Base-by-base conservation (phyloP, 2,797 vertebrate genomes). In the Geotrypetes seraphini region DNA sequence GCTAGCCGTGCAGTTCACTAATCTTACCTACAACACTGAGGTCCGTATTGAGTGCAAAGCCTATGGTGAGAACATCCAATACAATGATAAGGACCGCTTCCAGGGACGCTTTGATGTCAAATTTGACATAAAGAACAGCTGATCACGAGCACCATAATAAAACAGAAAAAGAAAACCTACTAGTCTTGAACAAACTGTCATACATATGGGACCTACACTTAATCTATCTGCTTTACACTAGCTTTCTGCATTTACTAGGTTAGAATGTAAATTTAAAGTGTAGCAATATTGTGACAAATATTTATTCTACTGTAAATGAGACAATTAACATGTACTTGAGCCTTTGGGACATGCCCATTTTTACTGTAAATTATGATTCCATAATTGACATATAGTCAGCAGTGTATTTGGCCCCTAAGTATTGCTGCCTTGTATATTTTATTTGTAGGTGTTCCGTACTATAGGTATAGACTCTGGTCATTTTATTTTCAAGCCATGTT, bases 221-320 rank as follows among this genome's bases (percentile, higher is more conserved):
- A 93, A 87, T 92, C 90, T 83, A 83, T 94, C 88, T 80, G 91
- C 93, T 97, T 96, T 89, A 89, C 91, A 93, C 89, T 89, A 87
- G 94, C 92, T 95, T 94, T 90, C 83, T 77, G 89, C 92, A 90
- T 91, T 83, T 87, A 87, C 86, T 81, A 92, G 87, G 80, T 92
- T 97, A 97, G 92, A 91, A 91, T 96, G 91, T 96, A 92, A 92
- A 92, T 87, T 83, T 85, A 41, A 86, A 78, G 83, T 82, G 90
- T 96, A 97, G 92, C 90, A 94, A 92, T 96, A 96, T n/a, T n/a
- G 93, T 66, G 59, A 73, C 80, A 87, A 84, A 86, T 97, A 99
- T 99, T 97, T 97, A 97, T 97, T 99, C 92, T 94, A 93, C 88
- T 97, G 92, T 94, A 96, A 90, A 95, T 92, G 87, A 86, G 90